Percentiles rank a stretch among this genome's conserved stretches.
Conservation (phyloP, 2,888 invertebrate genomes). For the Gerris lacustris region DNA sequence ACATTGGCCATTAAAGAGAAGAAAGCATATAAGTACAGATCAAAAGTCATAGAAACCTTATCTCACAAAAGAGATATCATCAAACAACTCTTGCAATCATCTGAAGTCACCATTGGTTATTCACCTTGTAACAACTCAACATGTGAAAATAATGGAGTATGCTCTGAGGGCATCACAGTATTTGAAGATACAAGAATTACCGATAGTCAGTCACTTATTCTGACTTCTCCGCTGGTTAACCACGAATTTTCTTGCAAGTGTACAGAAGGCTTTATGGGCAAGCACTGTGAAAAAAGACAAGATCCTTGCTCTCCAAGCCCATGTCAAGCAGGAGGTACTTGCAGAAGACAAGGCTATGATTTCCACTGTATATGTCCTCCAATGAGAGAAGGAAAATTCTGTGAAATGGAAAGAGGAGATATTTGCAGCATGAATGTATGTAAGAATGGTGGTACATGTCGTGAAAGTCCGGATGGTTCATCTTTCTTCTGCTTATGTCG, state of each 20-base stretch:
- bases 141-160: conserved; percentile 67
- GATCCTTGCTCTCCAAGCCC: conserved; percentile 86
- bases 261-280: conserved; percentile 70
- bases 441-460: conserved; percentile 81
- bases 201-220: conserved; percentile 66
- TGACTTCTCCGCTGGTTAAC: conserved; percentile 67
- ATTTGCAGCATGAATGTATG: conserved; percentile 78
- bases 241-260: conserved; percentile 72
- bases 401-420: conserved; percentile 72
- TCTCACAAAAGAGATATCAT: conserved; percentile 53
- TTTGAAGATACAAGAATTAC: conserved; percentile 58
- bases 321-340: conserved; percentile 71
- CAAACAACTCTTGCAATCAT: conserved; percentile 48
- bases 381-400: conserved; percentile 66
- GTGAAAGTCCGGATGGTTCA: conserved; percentile 73
- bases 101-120: conserved; percentile 55
- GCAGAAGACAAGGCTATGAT: conserved; percentile 63
- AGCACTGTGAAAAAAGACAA: conserved; percentile 69
- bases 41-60: conserved; percentile 52
- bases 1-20: conserved; percentile 51
- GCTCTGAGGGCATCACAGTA: conserved; percentile 57
- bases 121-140: conserved; percentile 59
- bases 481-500: conserved; percentile 86
- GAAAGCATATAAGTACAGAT: conserved; percentile 49
- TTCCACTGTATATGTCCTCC: conserved; percentile 71